Evolutionary conservation across 2,113 vertebrate genomes (phyloP).

Genomic region (Rhinogobius similis): DNA sequence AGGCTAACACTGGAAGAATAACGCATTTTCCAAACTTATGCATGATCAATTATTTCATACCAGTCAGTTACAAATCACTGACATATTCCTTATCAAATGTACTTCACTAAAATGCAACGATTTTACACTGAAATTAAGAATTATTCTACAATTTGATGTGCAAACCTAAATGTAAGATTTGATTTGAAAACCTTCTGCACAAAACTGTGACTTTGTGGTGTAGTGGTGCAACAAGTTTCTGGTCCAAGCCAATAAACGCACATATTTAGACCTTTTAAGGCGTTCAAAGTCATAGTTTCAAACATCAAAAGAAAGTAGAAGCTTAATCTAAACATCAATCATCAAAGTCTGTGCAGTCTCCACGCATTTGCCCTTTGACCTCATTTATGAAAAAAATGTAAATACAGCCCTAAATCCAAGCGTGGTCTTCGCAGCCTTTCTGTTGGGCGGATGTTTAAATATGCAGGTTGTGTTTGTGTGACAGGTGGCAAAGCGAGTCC

Average conservation of each 20-base stretch:
- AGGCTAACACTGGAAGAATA: no score
- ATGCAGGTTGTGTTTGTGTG: conserved; percentile 24
- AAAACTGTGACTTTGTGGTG: no score
- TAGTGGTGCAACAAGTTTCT: no score
- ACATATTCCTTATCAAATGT: no score
- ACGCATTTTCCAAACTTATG: no score
- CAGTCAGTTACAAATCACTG: no score
- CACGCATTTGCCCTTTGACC: neutral
- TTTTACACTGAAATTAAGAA: no score
- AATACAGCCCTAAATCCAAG: neutral
- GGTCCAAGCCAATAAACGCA: neutral
- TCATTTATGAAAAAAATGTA: neutral
- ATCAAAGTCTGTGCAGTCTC: neutral
- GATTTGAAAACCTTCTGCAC: no score
- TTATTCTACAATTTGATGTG: no score
- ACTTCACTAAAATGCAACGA: no score
- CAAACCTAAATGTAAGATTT: no score
- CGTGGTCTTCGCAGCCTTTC: neutral
- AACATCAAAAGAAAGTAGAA: neutral
- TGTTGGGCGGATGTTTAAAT: conserved; percentile 28
- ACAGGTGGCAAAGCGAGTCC: conserved; percentile 56
- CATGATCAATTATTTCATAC: no score
- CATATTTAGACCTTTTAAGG: neutral
- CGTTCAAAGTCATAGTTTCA: neutral
- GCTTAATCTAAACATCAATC: neutral